Evolutionary conservation across 2,113 vertebrate genomes (phyloP).

Genomic region (Cygnus atratus): DNA sequence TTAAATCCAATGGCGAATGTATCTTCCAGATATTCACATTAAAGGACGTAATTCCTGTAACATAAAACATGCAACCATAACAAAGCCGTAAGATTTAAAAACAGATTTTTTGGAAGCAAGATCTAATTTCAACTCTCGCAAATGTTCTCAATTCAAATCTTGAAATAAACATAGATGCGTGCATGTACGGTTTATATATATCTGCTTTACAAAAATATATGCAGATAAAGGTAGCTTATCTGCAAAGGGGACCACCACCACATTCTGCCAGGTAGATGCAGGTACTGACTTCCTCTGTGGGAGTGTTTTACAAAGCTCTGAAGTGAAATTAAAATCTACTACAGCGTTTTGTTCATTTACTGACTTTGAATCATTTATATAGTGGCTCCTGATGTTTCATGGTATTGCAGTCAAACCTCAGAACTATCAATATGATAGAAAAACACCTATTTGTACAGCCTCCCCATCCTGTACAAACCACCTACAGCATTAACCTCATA

Average conservation of each 20-base stretch:
- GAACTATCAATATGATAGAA: not conserved
- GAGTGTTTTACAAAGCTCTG: not conserved
- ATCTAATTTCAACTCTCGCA: slow-evolving; percentile 31
- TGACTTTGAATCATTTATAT: not conserved
- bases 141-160: slow-evolving; percentile 24
- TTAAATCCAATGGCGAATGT: slow-evolving; percentile 35
- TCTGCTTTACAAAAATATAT: not conserved
- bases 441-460: not conserved
- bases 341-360: not conserved
- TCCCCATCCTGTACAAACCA: not conserved
- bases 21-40: slow-evolving; percentile 68
- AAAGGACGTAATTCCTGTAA: slow-evolving; percentile 53
- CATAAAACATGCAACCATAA: slow-evolving; percentile 61
- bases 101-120: slow-evolving; percentile 31
- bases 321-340: not conserved
- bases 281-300: not conserved
- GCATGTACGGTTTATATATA: not conserved
- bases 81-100: slow-evolving; percentile 44
- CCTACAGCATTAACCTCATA: not conserved
- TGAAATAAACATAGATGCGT: not conserved
- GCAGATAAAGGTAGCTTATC: not conserved
- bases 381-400: not conserved
- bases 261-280: not conserved
- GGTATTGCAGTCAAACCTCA: not conserved
- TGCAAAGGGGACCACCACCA: not conserved